Base-by-base conservation (phyloP, 2,113 vertebrate species). In the Taxidea taxus region DNA sequence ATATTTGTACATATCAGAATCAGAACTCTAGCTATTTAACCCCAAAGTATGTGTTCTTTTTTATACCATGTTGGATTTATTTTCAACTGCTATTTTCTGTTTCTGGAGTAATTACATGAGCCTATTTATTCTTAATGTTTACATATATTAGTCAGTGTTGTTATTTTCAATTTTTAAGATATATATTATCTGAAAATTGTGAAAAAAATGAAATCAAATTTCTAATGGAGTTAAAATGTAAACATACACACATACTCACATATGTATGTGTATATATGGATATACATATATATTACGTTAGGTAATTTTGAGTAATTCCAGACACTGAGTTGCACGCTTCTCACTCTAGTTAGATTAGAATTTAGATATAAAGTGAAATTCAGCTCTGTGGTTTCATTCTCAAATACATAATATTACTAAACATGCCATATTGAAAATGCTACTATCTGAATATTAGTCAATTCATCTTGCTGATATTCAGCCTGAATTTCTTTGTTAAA, bases 311-410 rank as follows among this genome's bases (percentile, higher is more conserved):
- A 84, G 7, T 56, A 75, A 39, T 92, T 96, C 23, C 81, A 87
- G 42, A 75, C 11, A 54, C 9, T 29, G 4, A 6, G 6, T 70
- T 54, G 70, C n/a, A 9, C n/a, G 44, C 62, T 31, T 72, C 60
- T 62, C 27, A 66, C 11, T 95, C 9, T 54, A 54, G 1, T 81
- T 94, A 70, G n/a, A 70, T 34, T 80, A 8, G 10, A 84, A 94
- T 47, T 80, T 74, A 29, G 6, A 75, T 31, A 91, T 44, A 47
- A 89, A 92, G 2, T 58, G 4, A 82, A 96, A 78, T 58, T 97
- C 25, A 64, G 42, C 10, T n/a, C 12, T 87, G 6, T 44, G 51
- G 34, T 82, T 49, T 14, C 20, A 72, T 34, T 21, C 21, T 18
- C 23, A 56, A 92, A 34, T 9, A 1, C 8, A 54, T n/a, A 77